These are phyloP conservation scores for Phthorimaea operculella DNA, from an alignment of 1,140 invertebrate species.

Conservation along the genomic window DNA sequence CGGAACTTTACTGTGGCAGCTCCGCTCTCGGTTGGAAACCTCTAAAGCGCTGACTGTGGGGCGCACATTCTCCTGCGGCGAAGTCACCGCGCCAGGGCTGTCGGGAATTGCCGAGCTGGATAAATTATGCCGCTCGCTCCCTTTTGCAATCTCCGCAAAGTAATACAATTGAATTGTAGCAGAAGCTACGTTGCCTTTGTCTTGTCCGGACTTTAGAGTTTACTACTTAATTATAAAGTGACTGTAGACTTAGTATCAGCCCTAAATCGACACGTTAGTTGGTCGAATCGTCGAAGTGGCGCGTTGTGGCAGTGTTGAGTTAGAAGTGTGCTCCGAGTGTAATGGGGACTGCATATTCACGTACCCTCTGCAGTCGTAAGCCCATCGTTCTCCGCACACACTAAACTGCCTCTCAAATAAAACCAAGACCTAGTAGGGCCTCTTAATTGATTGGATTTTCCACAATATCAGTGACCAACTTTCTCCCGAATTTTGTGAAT, in stretches of 20 bases:
- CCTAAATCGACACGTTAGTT: not conserved
- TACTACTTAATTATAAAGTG: not conserved
- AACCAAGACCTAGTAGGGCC: too few relatives aligned
- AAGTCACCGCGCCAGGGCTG: conserved; percentile 45
- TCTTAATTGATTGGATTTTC: too few relatives aligned
- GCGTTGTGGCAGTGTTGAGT: not conserved
- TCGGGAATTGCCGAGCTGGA: conserved; percentile 50
- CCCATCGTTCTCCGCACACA: not conserved
- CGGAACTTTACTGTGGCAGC: conserved; percentile 47
- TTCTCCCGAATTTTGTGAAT: too few relatives aligned
- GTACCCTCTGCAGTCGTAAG: not conserved
- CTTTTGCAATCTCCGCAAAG: conserved; percentile 50
- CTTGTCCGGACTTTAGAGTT: conserved; percentile 13
- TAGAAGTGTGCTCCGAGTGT: not conserved
- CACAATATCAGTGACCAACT: too few relatives aligned
- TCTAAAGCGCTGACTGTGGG: conserved; percentile 50
- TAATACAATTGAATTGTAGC: conserved; percentile 48
- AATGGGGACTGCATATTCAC: not conserved
- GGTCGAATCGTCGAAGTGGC: not conserved
- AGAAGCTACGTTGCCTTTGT: conserved; percentile 27
- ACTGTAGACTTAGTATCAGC: not conserved
- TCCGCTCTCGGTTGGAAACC: conserved; percentile 43
- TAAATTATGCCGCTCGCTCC: conserved; percentile 54
- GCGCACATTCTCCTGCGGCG: conserved; percentile 39
- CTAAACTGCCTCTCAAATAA: too few relatives aligned